These are phyloP conservation scores for Dexiosoma caninum DNA, from an alignment of 2,888 invertebrate species.

Conservation along the genomic window DNA sequence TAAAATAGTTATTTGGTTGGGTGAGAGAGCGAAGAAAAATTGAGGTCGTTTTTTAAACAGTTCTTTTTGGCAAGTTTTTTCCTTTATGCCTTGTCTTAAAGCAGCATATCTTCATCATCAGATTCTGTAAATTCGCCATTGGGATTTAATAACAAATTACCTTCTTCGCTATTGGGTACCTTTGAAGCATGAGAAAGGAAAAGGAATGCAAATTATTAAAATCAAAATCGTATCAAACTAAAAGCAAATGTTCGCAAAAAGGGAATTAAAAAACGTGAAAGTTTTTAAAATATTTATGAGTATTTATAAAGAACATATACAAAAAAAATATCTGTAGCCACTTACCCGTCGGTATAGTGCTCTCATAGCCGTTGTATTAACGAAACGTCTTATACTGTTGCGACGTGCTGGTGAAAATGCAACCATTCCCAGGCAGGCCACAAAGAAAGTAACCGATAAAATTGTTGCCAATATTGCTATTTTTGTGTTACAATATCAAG, in stretches of 20 bases:
- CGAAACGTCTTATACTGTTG: constrained; percentile 69
- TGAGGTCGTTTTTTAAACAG: neutral
- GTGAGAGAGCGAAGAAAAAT: too few relatives aligned
- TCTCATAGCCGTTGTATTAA: constrained; percentile 70
- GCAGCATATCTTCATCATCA: constrained; percentile 76
- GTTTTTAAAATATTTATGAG: too few relatives aligned
- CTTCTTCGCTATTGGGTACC: constrained; percentile 75
- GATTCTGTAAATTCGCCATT: constrained; percentile 75
- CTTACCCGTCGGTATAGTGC: constrained; percentile 75
- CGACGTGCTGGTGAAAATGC: constrained; percentile 73
- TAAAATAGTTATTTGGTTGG: neutral
- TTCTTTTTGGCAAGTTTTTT: neutral
- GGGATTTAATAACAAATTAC: constrained; percentile 74
- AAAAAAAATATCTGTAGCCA: too few relatives aligned
- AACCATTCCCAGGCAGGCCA: constrained; percentile 71
- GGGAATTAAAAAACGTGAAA: too few relatives aligned
- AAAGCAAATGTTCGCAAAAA: too few relatives aligned
- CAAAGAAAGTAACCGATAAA: constrained; percentile 71
- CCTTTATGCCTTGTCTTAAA: constrained; percentile 65
- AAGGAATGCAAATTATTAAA: neutral
- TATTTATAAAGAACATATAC: too few relatives aligned
- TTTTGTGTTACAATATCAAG: neutral
- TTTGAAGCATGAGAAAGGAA: constrained; percentile 37
- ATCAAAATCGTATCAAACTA: too few relatives aligned
- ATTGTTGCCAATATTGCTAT: constrained; percentile 71